phyloP scores from a whole-genome alignment of 2,797 vertebrate species.

The Salarias fasciatus region DNA sequence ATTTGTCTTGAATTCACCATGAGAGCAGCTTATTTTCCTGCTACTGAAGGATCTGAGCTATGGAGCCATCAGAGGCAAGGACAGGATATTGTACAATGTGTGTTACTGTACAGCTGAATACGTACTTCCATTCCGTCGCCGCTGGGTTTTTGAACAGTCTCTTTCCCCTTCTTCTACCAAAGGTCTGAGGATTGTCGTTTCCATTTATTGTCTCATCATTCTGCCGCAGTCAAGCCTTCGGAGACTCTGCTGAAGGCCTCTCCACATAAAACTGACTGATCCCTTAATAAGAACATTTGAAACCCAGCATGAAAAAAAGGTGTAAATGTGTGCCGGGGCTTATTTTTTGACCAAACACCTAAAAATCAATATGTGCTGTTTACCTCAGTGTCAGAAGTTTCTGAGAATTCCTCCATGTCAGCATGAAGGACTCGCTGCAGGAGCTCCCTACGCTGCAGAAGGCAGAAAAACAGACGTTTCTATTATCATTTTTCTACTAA shows the following conservation, averaged over 20 bases:
- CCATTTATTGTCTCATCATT: constrained; percentile 43
- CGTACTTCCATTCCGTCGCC: too few relatives aligned
- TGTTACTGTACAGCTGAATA: background rate
- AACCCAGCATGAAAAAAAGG: constrained; percentile 22
- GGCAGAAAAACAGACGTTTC: background rate
- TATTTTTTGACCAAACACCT: background rate
- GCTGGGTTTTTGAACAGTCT: background rate
- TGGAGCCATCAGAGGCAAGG: background rate
- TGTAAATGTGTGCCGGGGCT: background rate
- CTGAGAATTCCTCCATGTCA: too few relatives aligned
- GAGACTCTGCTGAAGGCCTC: constrained; percentile 19
- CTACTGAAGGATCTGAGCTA: constrained; percentile 5
- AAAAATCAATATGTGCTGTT: constrained; percentile 6
- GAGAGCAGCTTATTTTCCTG: constrained; percentile 7
- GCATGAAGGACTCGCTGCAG: too few relatives aligned
- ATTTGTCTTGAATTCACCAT: background rate
- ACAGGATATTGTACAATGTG: background rate
- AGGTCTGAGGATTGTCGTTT: constrained; percentile 17
- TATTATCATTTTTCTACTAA: too few relatives aligned
- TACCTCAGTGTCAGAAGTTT: too few relatives aligned
- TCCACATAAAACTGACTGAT: constrained; percentile 45
- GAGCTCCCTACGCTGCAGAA: too few relatives aligned
- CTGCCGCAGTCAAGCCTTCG: constrained; percentile 10
- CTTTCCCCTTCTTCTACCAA: constrained; percentile 8
- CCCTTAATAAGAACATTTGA: constrained; percentile 30